A percentile compares a stretch with the other conserved stretches of the same genome.
These are phyloP conservation scores for Elephantulus edwardii DNA, from an alignment of 2,113 vertebrate genomes.

Conservation along the genomic window DNA sequence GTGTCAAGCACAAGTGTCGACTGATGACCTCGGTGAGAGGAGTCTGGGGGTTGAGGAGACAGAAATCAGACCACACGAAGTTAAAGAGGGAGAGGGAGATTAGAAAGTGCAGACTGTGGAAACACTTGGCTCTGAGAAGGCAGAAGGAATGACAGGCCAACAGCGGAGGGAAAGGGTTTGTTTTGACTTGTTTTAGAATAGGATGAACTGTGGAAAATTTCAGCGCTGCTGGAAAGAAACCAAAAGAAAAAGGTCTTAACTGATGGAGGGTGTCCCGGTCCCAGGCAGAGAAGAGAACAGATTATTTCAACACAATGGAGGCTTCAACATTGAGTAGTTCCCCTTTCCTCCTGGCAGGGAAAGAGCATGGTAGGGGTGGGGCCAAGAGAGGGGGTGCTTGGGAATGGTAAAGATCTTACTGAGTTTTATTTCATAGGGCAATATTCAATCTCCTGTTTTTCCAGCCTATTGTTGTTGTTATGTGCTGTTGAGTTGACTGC, in stretches of 20 bases:
- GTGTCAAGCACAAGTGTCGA: not conserved
- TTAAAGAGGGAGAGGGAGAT: not conserved
- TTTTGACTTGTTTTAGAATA: not conserved
- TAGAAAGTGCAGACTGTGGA: not conserved
- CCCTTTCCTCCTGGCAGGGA: not conserved
- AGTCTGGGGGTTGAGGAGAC: not conserved
- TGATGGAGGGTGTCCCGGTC: not conserved
- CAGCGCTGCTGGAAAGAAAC: not conserved
- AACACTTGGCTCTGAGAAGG: slow-evolving; percentile 9
- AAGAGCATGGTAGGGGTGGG: no score
- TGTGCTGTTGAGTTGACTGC: no score
- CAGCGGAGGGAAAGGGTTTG: not conserved
- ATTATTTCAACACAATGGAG: not conserved
- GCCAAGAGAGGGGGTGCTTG: not conserved
- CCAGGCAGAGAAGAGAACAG: not conserved
- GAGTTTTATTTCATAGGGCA: not conserved
- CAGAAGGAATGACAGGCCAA: no score
- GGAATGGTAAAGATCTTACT: not conserved
- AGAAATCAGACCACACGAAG: not conserved
- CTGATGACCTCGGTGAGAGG: not conserved
- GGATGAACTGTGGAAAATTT: not conserved
- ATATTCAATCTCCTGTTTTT: not conserved
- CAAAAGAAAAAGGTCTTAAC: not conserved
- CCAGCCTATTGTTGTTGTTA: no score
- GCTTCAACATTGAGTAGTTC: fast-evolving